A percentile compares a stretch with the other conserved stretches of the same genome.
Conservation (phyloP, 2,888 invertebrate genomes). For the Drosophila buzzatii region DNA sequence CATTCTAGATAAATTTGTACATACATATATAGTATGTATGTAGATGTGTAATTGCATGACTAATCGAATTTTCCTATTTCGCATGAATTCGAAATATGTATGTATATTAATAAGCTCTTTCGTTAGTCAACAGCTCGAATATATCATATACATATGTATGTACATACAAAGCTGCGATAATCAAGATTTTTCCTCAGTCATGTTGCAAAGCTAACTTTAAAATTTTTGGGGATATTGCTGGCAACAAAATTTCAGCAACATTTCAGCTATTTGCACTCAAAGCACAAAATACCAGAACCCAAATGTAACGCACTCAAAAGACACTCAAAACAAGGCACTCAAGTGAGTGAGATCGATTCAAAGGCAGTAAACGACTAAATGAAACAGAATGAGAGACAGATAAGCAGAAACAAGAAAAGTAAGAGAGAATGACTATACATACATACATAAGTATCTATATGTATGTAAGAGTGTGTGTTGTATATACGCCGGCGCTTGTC, state of each 20-base stretch:
- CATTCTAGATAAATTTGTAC: too few species aligned
- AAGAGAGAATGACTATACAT: too few species aligned
- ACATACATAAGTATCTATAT: too few species aligned
- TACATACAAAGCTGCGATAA: neutral
- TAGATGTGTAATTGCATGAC: neutral
- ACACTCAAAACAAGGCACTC: constrained; percentile 29
- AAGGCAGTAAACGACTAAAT: neutral
- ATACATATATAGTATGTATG: too few species aligned
- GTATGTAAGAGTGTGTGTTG: too few species aligned
- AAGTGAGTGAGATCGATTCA: constrained; percentile 23
- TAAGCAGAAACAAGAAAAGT: neutral
- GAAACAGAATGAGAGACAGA: neutral
- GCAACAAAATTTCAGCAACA: constrained; percentile 60
- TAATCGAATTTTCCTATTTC: constrained; percentile 3
- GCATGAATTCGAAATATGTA: neutral
- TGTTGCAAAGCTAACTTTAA: neutral
- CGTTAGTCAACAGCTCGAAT: neutral
- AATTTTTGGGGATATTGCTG: neutral
- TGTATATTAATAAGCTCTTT: neutral
- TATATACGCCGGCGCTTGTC: too few species aligned
- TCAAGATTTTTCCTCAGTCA: neutral
- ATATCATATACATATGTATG: too few species aligned
- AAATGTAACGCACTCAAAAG: constrained; percentile 4
- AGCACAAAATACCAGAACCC: neutral
- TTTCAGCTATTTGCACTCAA: constrained; percentile 11